Evolutionary conservation across 2,888 invertebrate species (phyloP), one percentile per base, ranked within the genome.

Genomic region (Clitarchus hookeri): DNA sequence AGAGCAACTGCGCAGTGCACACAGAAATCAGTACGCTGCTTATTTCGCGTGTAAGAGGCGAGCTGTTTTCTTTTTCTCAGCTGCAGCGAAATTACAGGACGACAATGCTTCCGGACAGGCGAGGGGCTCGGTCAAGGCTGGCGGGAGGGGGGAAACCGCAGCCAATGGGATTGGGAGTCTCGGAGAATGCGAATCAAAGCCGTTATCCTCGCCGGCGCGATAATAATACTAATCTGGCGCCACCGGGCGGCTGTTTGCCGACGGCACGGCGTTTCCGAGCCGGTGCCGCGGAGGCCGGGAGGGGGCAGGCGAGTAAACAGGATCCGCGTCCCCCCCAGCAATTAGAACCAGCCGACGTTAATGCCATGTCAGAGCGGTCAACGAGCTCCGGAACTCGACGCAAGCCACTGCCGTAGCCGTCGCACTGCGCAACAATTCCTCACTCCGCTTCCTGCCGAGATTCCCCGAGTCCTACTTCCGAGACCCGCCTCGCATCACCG

Each of bases 201-300:
- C 65, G 65, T 65, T 65, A 65, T n/a, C 65, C 65, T 65, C 65
- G 65, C 23, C 65, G 65, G 65, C 65, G 65, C 65, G 65, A 65
- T 65, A 65, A 65, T 65, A n/a, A 65, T 65, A 65, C 65, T 65
- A 65, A 65, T 65, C 65, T n/a, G 65, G 65, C 65, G 23, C 65
- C 23, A 65, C 65, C 16, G 65, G 65, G 65, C 16, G 3, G 48
- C 48, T 48, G 16, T 48, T 48, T 48, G 48, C 48, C 48, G 8
- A 8, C 48, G 48, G 48, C 65, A 23, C 65, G 65, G 19, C 65
- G 65, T 65, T 65, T 65, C 65, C 65, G 23, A 65, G 65, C 65
- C 16, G 65, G 13, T 2, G 65, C 65, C 23, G 6, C 65, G 65
- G 65, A 23, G 13, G 19, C 1, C 1, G n/a, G 65, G 65, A 65